Conservation (phyloP, 2,888 invertebrate genomes). For the Caenorhabditis drosophilae region DNA sequence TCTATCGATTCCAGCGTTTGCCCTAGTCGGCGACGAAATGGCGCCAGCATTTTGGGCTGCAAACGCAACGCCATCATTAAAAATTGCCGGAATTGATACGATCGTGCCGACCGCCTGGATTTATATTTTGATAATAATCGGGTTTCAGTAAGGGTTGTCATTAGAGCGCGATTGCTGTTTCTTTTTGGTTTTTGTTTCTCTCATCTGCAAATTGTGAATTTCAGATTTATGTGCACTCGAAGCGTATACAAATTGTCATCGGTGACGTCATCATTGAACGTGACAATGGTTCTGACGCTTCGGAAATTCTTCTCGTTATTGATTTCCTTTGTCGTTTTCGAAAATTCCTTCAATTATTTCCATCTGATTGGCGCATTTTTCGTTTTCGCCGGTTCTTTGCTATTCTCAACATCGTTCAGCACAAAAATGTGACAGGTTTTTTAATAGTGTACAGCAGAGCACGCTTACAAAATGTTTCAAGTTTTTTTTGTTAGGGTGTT, state of each 20-base stretch:
- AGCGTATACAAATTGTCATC: conserved; percentile 92
- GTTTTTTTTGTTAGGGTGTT: no score
- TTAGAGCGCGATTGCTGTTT: neutral
- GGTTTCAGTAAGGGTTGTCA: conserved; percentile 48
- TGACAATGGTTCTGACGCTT: conserved; percentile 91
- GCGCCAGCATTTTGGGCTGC: conserved; percentile 79
- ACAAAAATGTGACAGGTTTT: neutral
- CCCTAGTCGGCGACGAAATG: conserved; percentile 81
- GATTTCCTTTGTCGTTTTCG: conserved; percentile 90
- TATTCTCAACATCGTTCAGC: conserved; percentile 80
- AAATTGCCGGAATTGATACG: conserved; percentile 71
- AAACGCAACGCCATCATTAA: conserved; percentile 71
- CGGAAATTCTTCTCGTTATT: conserved; percentile 91
- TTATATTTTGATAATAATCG: conserved; percentile 37
- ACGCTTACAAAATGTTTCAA: no score
- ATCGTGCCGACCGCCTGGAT: conserved; percentile 77
- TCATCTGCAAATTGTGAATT: conserved; percentile 5
- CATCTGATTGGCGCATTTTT: conserved; percentile 90
- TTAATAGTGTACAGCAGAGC: no score
- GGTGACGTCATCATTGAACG: conserved; percentile 83
- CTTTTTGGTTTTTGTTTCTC: neutral
- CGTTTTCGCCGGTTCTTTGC: conserved; percentile 88
- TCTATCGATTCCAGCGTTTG: conserved; percentile 86
- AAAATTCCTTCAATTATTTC: conserved; percentile 86
- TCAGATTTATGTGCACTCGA: conserved; percentile 78